phyloP scores from a whole-genome alignment of 2,888 invertebrate species.

The Athalia circularis region DNA sequence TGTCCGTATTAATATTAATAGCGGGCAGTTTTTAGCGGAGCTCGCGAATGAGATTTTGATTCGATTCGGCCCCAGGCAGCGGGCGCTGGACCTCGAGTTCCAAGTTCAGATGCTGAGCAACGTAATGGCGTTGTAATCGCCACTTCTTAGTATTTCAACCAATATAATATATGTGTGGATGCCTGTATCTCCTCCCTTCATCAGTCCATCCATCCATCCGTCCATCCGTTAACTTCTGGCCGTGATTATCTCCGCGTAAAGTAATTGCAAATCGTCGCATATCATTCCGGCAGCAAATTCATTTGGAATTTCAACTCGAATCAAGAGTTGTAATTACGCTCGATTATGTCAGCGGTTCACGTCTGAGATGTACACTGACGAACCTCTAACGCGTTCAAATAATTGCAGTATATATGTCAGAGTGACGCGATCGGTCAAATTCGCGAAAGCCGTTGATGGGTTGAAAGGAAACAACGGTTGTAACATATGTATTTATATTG shows the following conservation, averaged over 20 bases:
- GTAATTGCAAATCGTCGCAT: constrained; percentile 46
- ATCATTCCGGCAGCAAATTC: constrained; percentile 7
- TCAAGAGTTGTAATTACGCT: constrained; percentile 7
- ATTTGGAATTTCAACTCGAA: constrained; percentile 12
- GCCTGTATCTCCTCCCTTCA: constrained; percentile 4
- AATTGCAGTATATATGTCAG: not conserved
- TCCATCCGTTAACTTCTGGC: constrained; percentile 43
- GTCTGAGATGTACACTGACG: not conserved
- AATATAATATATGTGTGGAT: constrained; percentile 41
- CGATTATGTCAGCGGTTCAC: not conserved
- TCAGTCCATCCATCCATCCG: constrained; percentile 34
- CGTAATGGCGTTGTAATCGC: constrained; percentile 50
- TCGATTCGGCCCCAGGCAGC: constrained; percentile 49
- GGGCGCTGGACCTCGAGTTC: constrained; percentile 31
- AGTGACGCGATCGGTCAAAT: not conserved
- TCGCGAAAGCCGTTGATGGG: not conserved
- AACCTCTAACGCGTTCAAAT: not conserved
- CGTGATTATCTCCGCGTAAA: constrained; percentile 43
- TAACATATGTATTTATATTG: too few relatives aligned
- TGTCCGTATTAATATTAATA: constrained; percentile 55
- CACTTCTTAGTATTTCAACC: constrained; percentile 47
- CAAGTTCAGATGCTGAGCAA: constrained; percentile 35
- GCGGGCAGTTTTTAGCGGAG: constrained; percentile 51
- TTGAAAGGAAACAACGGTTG: too few relatives aligned
- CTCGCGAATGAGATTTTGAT: constrained; percentile 53